Conservation (phyloP, 1,140 invertebrate genomes). For the Drosophila varians region DNA sequence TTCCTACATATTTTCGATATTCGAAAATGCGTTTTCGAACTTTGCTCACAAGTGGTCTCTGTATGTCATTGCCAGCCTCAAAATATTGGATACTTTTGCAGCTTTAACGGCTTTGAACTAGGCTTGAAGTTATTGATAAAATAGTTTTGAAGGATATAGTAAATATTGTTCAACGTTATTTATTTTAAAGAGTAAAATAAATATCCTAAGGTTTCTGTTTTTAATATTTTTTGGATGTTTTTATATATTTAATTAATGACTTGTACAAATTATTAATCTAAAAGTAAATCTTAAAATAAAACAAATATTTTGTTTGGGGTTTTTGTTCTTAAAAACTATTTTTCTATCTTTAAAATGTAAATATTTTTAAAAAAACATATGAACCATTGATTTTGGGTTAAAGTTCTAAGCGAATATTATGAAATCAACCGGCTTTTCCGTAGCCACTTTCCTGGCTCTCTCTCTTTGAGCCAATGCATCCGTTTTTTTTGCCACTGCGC, state of each 20-base stretch:
- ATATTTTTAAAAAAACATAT: background rate
- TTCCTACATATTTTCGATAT: slow-evolving; percentile 43
- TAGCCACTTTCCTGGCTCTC: background rate
- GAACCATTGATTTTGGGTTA: background rate
- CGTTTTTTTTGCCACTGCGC: background rate
- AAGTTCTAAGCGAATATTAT: background rate
- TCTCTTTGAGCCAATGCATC: background rate
- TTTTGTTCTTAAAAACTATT: too few relatives aligned
- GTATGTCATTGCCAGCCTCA: slow-evolving; percentile 20
- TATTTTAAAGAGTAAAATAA: too few relatives aligned
- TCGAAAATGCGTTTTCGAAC: slow-evolving; percentile 43
- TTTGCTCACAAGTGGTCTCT: slow-evolving; percentile 1
- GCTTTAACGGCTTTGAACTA: background rate
- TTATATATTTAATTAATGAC: too few relatives aligned
- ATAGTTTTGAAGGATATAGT: background rate
- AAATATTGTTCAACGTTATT: too few relatives aligned
- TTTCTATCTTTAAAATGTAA: background rate
- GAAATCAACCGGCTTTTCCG: slow-evolving; percentile 2
- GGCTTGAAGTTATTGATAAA: background rate
- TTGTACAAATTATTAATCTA: too few relatives aligned
- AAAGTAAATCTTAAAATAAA: too few relatives aligned
- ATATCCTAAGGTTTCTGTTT: too few relatives aligned
- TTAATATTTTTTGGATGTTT: too few relatives aligned
- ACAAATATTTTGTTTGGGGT: too few relatives aligned
- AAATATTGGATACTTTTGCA: background rate